Conservation (phyloP, 1,140 invertebrate genomes). For the Sitophilus oryzae region DNA sequence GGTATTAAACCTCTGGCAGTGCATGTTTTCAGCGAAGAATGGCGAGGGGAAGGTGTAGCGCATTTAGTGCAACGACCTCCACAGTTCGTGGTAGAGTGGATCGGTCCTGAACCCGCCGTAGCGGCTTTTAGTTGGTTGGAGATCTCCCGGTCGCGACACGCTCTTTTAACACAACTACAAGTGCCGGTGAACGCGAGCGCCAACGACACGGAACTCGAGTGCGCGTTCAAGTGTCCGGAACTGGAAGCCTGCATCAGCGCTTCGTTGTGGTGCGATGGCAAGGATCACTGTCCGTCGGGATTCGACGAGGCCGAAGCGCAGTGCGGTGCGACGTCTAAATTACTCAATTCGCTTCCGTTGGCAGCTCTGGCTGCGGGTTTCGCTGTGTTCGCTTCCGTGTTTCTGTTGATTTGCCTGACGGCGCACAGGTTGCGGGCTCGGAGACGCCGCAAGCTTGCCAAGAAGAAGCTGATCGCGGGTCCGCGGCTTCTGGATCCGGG, state of each 20-base stretch:
- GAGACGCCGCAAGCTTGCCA: constrained; percentile 46
- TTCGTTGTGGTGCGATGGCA: constrained; percentile 82
- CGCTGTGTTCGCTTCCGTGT: constrained; percentile 50
- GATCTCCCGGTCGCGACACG: constrained; percentile 59
- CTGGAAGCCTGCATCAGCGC: constrained; percentile 82
- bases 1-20: constrained; percentile 60
- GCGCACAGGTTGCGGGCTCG: constrained; percentile 40
- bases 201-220: constrained; percentile 58
- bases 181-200: constrained; percentile 45
- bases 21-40: constrained; percentile 69
- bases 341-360: constrained; percentile 43
- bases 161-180: constrained; percentile 57
- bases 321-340: constrained; percentile 53
- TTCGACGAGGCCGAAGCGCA: constrained; percentile 71
- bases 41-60: constrained; percentile 47
- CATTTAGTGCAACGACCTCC: constrained; percentile 47
- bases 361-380: constrained; percentile 53
- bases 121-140: constrained; percentile 67
- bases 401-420: constrained; percentile 49
- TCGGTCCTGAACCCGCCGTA: constrained; percentile 61
- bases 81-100: constrained; percentile 65
- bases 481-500: constrained; percentile 36
- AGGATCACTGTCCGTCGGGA: constrained; percentile 75
- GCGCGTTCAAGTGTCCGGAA: constrained; percentile 75
- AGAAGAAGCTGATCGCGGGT: constrained; percentile 51